Evolutionary conservation across 2,113 vertebrate species (phyloP), one percentile per base, ranked within the genome.

Genomic region (Cololabis saira): DNA sequence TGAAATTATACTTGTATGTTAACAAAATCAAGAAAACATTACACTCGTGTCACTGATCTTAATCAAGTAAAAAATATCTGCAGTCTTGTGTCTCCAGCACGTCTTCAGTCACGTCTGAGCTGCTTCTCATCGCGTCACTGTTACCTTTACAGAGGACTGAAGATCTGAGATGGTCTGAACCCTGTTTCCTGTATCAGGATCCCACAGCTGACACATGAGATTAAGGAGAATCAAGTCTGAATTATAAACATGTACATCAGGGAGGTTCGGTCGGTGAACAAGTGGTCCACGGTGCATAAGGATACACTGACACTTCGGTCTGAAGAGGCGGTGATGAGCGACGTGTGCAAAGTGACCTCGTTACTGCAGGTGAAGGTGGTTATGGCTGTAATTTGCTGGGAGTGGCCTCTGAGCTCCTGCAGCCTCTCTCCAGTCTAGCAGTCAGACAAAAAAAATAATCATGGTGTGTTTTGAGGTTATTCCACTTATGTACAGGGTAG

Each of bases 301-400:
- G 97, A 98, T 99, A 98, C 94, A 80, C 96, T 95, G 84, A 98
- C 93, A 5, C 95, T 95, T 72, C 92, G 95, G 84, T 98, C 98
- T 43, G 96, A 95, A 40, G 96, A 97, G 47, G 98, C 96, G 2
- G 96, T 95, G 87, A 98, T 91, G 77, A 99, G 93, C 15, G 89
- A 85, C 16, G 92, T 84, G 1, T 71, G 85, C 24, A 82, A 74
- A 11, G 81, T 76, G 78, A 92, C 81, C 74, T 77, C 89, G 40
- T 56, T 73, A 33, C 78, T 21, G 18, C 83, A 74, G 44, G 72
- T 90, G 89, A 96, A 94, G 18, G 93, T 78, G 74, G 81, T 86
- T 56, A 98, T 87, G 72, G 96, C 96, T 19, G 96, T 98, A 81
- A 98, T 96, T 86, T 98, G 97, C 69, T 96, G 96, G 10, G 94